phyloP scores from a whole-genome alignment of 1,140 invertebrate genomes.

The Mercenaria mercenaria region DNA sequence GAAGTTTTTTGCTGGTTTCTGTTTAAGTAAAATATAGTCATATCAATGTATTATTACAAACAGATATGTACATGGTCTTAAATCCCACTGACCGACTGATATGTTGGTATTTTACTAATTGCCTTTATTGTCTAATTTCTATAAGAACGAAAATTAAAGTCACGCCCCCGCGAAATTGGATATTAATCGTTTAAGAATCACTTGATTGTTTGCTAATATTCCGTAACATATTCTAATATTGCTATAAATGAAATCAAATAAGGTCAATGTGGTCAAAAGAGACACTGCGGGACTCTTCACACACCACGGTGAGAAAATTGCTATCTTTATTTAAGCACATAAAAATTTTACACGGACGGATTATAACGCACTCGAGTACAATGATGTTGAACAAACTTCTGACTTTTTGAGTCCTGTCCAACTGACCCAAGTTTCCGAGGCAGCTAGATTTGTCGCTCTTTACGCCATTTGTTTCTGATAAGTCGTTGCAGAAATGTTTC shows the following conservation, averaged over 20 bases:
- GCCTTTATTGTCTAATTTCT: conserved; percentile 5
- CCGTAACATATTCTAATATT: background rate
- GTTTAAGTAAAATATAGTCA: background rate
- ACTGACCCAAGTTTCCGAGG: too few species aligned
- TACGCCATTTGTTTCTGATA: too few species aligned
- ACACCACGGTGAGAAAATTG: background rate
- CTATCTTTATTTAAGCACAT: too few species aligned
- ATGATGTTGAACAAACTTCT: too few species aligned
- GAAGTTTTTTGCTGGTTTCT: background rate
- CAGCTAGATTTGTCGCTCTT: too few species aligned
- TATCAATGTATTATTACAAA: background rate
- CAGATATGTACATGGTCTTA: background rate
- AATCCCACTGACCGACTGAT: background rate
- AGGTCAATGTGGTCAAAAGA: conserved; percentile 1
- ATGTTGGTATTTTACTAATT: background rate
- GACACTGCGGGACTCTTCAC: background rate
- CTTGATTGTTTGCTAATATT: conserved; percentile 12
- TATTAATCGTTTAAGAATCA: conserved; percentile 29
- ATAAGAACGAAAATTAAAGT: conserved; percentile 25
- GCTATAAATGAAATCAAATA: conserved; percentile 4
- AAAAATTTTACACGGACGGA: too few species aligned
- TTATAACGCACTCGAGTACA: too few species aligned
- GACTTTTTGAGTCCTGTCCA: too few species aligned
- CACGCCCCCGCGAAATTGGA: conserved; percentile 26
- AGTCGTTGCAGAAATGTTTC: too few species aligned